A percentile compares a stretch with the other conserved stretches of the same genome.
These are phyloP conservation scores for Phenganax subtilis DNA, from an alignment of 92 coral and sea anemone species.

Conservation along the genomic window DNA sequence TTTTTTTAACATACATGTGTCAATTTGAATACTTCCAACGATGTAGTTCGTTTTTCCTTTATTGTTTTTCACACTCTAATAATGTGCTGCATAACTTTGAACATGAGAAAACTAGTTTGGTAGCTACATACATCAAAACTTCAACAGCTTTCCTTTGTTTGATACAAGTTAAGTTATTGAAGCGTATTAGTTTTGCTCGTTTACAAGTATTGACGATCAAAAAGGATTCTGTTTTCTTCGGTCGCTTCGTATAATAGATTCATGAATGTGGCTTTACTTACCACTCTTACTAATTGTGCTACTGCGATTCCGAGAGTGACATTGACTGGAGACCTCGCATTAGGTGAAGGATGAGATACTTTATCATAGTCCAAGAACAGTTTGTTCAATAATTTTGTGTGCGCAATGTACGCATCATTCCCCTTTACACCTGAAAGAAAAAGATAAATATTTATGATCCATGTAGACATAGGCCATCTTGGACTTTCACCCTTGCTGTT, in stretches of 20 bases:
- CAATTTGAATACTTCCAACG: neutral
- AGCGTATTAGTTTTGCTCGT: too few relatives aligned
- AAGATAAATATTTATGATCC: neutral
- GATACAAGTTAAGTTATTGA: too few relatives aligned
- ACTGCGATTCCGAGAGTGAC: constrained; percentile 55
- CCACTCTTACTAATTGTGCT: constrained; percentile 57
- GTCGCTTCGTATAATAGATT: too few relatives aligned
- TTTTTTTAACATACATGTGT: neutral
- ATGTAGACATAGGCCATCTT: neutral
- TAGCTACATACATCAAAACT: too few relatives aligned
- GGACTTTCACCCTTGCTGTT: too few relatives aligned
- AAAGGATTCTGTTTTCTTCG: too few relatives aligned
- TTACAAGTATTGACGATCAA: too few relatives aligned
- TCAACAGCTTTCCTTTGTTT: too few relatives aligned
- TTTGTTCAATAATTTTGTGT: constrained; percentile 4
- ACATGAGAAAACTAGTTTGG: too few relatives aligned
- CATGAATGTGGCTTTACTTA: constrained; percentile 2
- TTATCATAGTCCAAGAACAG: constrained; percentile 26
- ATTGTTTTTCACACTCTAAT: too few relatives aligned
- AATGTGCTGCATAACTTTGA: too few relatives aligned
- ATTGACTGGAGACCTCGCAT: constrained; percentile 35
- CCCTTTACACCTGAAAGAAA: constrained; percentile 12
- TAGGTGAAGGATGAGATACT: constrained; percentile 35
- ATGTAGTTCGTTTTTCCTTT: neutral
- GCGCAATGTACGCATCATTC: constrained; percentile 10